These are phyloP conservation scores for Goniozus legneri DNA, from an alignment of 1,140 invertebrate species.

Conservation along the genomic window DNA sequence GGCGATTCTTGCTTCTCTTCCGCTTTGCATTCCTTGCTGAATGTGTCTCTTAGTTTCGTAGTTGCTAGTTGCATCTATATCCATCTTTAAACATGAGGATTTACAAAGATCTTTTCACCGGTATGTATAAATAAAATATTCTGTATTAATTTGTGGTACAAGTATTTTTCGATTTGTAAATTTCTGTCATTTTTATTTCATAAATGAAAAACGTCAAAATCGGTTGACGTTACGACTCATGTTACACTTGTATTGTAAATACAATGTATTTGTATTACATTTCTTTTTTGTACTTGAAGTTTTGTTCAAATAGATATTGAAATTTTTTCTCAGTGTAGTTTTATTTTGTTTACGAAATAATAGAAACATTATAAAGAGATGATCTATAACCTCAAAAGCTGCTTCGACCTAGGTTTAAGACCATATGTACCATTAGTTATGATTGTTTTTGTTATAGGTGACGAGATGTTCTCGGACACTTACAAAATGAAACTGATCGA, in stretches of 20 bases:
- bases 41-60: slow-evolving; percentile 62
- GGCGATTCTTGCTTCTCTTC: slow-evolving; percentile 56
- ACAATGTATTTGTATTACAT: slow-evolving; percentile 15
- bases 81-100: slow-evolving; percentile 87
- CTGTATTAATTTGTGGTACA: background rate
- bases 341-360: background rate
- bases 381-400: too few species aligned
- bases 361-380: background rate
- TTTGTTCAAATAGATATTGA: background rate
- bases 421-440: slow-evolving; percentile 13
- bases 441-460: slow-evolving; percentile 65
- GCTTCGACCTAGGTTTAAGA: background rate
- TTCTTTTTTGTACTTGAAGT: background rate
- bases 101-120: slow-evolving; percentile 91
- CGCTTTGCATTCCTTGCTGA: slow-evolving; percentile 60
- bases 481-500: slow-evolving; percentile 92
- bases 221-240: background rate
- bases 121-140: slow-evolving; percentile 55
- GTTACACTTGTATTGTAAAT: background rate
- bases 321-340: background rate
- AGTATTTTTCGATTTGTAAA: slow-evolving; percentile 24
- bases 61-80: slow-evolving; percentile 62
- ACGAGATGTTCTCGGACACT: slow-evolving; percentile 98
- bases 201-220: background rate
- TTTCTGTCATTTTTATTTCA: background rate